Percentiles rank a stretch among this genome's conserved stretches.
These are phyloP conservation scores for Morone chrysops DNA, from an alignment of 2,113 vertebrate species.

Conservation along the genomic window DNA sequence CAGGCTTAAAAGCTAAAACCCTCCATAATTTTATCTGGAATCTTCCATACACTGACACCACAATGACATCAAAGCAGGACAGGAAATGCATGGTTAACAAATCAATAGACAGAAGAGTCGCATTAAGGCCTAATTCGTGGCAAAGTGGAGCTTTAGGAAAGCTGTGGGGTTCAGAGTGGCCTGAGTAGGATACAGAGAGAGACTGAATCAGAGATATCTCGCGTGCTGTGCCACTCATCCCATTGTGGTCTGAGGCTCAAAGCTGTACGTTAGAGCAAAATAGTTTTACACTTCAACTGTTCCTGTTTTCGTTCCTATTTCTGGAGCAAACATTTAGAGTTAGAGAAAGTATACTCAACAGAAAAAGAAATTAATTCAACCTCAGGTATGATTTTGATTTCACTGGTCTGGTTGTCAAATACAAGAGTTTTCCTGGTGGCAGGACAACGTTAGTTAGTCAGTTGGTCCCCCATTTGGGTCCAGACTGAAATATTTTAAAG, in stretches of 20 bases:
- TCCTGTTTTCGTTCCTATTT: slow-evolving; percentile 18
- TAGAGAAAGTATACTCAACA: no score
- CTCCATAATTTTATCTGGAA: slow-evolving; percentile 86
- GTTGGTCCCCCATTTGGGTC: no score
- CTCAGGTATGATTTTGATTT: background rate
- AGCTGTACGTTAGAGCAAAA: slow-evolving; percentile 41
- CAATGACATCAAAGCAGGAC: slow-evolving; percentile 86
- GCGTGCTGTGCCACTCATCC: slow-evolving; percentile 61
- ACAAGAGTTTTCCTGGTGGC: background rate
- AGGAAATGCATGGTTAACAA: slow-evolving; percentile 82
- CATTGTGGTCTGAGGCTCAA: slow-evolving; percentile 54
- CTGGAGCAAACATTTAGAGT: background rate
- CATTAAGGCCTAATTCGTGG: slow-evolving; percentile 82
- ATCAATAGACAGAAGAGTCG: slow-evolving; percentile 83
- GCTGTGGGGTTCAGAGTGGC: slow-evolving; percentile 69
- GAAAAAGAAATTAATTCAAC: background rate
- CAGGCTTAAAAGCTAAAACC: slow-evolving; percentile 86
- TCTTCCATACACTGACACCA: slow-evolving; percentile 85
- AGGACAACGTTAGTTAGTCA: no score
- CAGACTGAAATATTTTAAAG: no score
- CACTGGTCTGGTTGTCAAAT: background rate
- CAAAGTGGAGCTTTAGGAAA: slow-evolving; percentile 80
- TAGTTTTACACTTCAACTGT: slow-evolving; percentile 38
- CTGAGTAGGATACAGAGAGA: slow-evolving; percentile 47
- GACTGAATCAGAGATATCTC: slow-evolving; percentile 69